Percentiles rank a stretch among this genome's conserved stretches.
phyloP scores from a whole-genome alignment of 2,113 vertebrate genomes.

The Vulpes ferrilata region DNA sequence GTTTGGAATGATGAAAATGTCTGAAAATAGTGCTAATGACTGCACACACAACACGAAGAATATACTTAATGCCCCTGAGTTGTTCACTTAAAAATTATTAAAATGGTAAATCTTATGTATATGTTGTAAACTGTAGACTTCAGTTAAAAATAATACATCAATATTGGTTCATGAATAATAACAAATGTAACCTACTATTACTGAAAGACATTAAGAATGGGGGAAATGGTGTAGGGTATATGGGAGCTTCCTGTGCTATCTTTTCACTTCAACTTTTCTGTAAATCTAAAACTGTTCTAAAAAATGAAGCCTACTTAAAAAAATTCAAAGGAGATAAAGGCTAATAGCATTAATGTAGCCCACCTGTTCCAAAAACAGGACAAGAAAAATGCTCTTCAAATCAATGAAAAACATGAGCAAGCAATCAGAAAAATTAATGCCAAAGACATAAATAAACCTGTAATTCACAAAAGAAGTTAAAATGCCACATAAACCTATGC shows the following conservation, averaged over 20 bases:
- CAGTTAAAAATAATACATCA: background rate
- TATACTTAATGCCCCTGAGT: background rate
- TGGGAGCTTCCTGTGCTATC: background rate
- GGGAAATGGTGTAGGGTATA: background rate
- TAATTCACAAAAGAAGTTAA: conserved; percentile 5
- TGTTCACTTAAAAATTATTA: conserved; percentile 6
- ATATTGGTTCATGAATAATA: background rate
- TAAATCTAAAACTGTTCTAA: conserved; percentile 25
- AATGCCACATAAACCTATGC: conserved; percentile 14
- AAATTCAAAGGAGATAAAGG: background rate
- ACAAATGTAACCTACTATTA: background rate
- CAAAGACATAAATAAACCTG: conserved; percentile 22
- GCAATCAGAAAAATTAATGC: conserved; percentile 50
- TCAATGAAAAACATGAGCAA: conserved; percentile 30
- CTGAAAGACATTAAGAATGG: background rate
- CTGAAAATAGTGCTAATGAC: background rate
- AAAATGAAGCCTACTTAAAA: conserved; percentile 10
- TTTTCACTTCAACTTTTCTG: conserved; percentile 39
- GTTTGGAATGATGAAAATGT: background rate
- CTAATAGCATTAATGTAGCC: conserved; percentile 1
- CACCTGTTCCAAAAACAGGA: background rate
- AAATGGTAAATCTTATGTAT: background rate
- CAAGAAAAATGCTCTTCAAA: conserved; percentile 26
- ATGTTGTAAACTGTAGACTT: background rate
- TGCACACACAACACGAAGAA: background rate